These are phyloP conservation scores for Sylvia borin DNA, from an alignment of 2,797 vertebrate species.

Conservation along the genomic window DNA sequence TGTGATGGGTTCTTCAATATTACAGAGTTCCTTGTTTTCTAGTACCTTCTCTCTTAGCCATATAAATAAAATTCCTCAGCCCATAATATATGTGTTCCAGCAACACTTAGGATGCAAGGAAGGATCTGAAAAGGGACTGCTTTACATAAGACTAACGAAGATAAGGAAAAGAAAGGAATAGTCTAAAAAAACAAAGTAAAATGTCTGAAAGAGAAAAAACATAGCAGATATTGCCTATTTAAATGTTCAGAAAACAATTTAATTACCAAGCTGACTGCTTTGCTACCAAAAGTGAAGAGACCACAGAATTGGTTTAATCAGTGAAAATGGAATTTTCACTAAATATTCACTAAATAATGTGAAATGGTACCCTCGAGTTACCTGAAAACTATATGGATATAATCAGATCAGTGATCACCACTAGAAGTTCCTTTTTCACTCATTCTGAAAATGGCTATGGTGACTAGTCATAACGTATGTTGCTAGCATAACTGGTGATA, in stretches of 20 bases:
- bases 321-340: not conserved
- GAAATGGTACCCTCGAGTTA: not conserved
- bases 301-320: not conserved
- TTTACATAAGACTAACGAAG: not conserved
- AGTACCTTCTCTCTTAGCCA: not conserved
- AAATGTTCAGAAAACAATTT: not conserved
- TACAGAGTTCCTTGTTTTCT: not conserved
- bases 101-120: not conserved
- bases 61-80: not conserved
- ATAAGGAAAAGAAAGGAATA: constrained; percentile 29
- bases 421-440: not conserved
- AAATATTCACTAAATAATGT: not conserved
- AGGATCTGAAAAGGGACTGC: constrained; percentile 10
- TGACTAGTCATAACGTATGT: not conserved
- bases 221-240: not conserved
- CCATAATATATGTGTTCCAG: not conserved
- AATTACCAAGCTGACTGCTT: not conserved
- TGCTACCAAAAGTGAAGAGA: not conserved
- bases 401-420: not conserved
- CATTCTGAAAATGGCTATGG: not conserved
- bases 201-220: not conserved
- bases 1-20: constrained; percentile 25
- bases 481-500: not conserved
- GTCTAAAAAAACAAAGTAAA: constrained; percentile 9
- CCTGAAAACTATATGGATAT: not conserved